These are phyloP conservation scores for Sinopyrophorus schimmeli DNA, from an alignment of 2,888 invertebrate species.

Conservation along the genomic window DNA sequence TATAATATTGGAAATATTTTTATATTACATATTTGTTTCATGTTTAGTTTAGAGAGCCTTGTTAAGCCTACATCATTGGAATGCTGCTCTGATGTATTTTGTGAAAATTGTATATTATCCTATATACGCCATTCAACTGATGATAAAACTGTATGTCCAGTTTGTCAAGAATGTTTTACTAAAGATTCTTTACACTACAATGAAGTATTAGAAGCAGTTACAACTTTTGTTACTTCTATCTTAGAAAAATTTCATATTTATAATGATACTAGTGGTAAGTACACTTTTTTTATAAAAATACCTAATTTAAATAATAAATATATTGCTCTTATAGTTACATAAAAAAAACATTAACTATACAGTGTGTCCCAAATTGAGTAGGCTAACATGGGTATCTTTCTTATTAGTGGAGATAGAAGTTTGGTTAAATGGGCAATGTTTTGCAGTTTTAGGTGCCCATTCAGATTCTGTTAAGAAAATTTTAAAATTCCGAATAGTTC, in stretches of 20 bases:
- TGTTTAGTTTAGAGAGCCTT: no score
- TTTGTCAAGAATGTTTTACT: conserved; percentile 8
- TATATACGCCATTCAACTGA: conserved; percentile 8
- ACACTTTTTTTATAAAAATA: no score
- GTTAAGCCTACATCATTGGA: conserved; percentile 27
- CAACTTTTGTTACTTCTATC: conserved; percentile 1
- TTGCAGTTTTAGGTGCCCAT: no score
- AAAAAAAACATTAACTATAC: no score
- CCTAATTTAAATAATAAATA: no score
- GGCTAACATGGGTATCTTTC: no score
- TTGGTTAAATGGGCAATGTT: no score
- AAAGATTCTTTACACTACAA: neutral
- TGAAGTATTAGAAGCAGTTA: neutral
- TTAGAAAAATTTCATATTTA: neutral
- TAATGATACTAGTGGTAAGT: conserved; percentile 5
- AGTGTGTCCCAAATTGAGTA: no score
- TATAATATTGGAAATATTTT: neutral
- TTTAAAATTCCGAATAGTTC: no score
- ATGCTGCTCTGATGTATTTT: conserved; percentile 33
- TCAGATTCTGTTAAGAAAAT: no score
- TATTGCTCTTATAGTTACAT: no score
- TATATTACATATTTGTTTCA: neutral
- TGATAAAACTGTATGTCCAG: conserved; percentile 7
- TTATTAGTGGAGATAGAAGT: no score
- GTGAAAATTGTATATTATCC: conserved; percentile 31